phyloP scores from a whole-genome alignment of 2,797 vertebrate species.

The Chloroceryle amazona region DNA sequence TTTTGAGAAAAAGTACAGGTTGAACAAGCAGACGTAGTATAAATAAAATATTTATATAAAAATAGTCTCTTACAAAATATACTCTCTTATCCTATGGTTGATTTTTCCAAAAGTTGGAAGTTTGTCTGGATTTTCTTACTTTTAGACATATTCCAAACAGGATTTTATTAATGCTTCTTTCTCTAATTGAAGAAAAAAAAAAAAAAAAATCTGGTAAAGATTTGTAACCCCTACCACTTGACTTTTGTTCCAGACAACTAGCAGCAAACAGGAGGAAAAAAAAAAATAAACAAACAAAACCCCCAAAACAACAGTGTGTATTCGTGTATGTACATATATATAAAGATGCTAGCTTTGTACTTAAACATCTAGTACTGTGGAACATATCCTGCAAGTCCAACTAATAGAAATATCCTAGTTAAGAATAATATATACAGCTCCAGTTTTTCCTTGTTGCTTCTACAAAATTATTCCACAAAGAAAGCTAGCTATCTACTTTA shows the following conservation, averaged over 20 bases:
- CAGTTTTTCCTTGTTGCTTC: slow-evolving; percentile 65
- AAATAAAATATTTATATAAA: slow-evolving; percentile 99
- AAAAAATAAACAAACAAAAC: not conserved
- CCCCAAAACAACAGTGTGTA: slow-evolving; percentile 37
- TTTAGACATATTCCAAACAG: slow-evolving; percentile 69
- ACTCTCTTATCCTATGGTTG: slow-evolving; percentile 88
- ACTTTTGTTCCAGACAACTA: slow-evolving; percentile 89
- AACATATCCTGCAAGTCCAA: slow-evolving; percentile 75
- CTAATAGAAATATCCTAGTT: slow-evolving; percentile 83
- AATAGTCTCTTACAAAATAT: slow-evolving; percentile 99
- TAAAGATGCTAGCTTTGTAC: slow-evolving; percentile 81
- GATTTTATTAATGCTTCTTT: slow-evolving; percentile 68
- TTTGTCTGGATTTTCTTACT: slow-evolving; percentile 83
- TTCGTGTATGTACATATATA: slow-evolving; percentile 70
- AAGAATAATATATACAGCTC: slow-evolving; percentile 83
- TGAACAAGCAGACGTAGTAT: slow-evolving; percentile 87
- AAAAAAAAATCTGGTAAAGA: slow-evolving; percentile 29
- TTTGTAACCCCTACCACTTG: slow-evolving; percentile 78
- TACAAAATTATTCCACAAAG: slow-evolving; percentile 76
- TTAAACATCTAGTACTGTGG: slow-evolving; percentile 74
- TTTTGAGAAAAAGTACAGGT: slow-evolving; percentile 79
- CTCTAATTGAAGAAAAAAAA: slow-evolving; percentile 37
- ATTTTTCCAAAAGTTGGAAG: slow-evolving; percentile 85
- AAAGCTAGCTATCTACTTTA: slow-evolving; percentile 78
- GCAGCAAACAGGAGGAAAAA: slow-evolving; percentile 88